Percentiles rank a stretch among this genome's conserved stretches.
These are phyloP conservation scores for Vanacampus margaritifer DNA, from an alignment of 2,113 vertebrate species.

Conservation along the genomic window DNA sequence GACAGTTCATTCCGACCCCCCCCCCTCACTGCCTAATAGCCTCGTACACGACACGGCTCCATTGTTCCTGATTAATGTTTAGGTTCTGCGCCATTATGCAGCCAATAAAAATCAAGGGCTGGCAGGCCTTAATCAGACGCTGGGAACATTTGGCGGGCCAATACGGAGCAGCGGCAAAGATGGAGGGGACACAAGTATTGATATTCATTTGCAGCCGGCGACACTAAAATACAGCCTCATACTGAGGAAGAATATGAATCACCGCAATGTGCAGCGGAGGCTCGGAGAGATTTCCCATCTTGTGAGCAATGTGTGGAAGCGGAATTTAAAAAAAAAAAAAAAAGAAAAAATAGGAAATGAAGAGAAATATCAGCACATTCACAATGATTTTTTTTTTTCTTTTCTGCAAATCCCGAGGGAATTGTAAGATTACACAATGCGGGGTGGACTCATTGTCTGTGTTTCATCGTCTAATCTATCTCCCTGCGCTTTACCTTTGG, in stretches of 20 bases:
- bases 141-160: slow-evolving; percentile 48
- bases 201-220: slow-evolving; percentile 36
- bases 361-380: slow-evolving; percentile 26
- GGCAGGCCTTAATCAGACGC: slow-evolving; percentile 67
- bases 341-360: slow-evolving; percentile 1
- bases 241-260: slow-evolving; percentile 31
- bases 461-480: slow-evolving; percentile 16
- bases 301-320: slow-evolving; percentile 24
- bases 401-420: slow-evolving; percentile 21
- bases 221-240: slow-evolving; percentile 39
- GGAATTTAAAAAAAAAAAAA: slow-evolving; percentile 29
- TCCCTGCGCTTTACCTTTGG: slow-evolving; percentile 40
- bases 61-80: slow-evolving; percentile 76
- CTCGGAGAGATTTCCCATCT: slow-evolving; percentile 34
- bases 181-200: slow-evolving; percentile 20
- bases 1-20: slow-evolving; percentile 32
- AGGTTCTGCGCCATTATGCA: slow-evolving; percentile 71
- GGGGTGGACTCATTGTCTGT: slow-evolving; percentile 10
- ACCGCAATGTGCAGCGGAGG: slow-evolving; percentile 9
- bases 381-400: slow-evolving; percentile 18
- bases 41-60: slow-evolving; percentile 57
- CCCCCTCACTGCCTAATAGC: slow-evolving; percentile 44
- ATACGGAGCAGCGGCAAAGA: slow-evolving; percentile 32
- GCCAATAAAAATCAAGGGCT: slow-evolving; percentile 74
- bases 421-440: slow-evolving; percentile 30